phyloP scores from a whole-genome alignment of 2,113 vertebrate genomes.

The Nettapus auritus region DNA sequence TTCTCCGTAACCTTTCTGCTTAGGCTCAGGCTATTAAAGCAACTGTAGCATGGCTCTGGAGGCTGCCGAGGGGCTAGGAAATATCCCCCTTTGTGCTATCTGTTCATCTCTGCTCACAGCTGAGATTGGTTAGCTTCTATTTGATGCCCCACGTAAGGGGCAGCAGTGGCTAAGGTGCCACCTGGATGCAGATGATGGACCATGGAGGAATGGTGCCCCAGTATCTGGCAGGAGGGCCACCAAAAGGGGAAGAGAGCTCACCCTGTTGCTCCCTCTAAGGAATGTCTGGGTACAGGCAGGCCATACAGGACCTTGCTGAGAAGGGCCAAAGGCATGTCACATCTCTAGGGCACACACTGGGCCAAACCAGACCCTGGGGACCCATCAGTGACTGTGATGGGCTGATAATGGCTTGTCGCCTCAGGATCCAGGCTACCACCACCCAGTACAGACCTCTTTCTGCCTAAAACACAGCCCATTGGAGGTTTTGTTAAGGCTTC shows the following conservation, averaged over 20 bases:
- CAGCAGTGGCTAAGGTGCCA: not conserved
- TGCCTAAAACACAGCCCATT: not conserved
- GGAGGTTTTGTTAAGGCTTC: not conserved
- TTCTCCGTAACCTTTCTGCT: not conserved
- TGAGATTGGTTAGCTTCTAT: not conserved
- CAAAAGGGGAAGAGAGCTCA: not conserved
- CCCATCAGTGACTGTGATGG: not conserved
- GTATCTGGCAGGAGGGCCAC: not conserved
- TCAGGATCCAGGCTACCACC: not conserved
- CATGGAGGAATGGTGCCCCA: not conserved
- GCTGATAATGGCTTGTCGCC: too few relatives aligned
- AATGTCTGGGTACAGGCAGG: not conserved
- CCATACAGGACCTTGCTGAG: not conserved
- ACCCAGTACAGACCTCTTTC: not conserved
- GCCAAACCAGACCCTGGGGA: not conserved
- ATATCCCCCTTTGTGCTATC: not conserved
- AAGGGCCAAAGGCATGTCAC: not conserved
- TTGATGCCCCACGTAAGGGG: not conserved
- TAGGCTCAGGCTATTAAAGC: not conserved
- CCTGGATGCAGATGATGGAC: not conserved
- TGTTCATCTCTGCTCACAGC: not conserved
- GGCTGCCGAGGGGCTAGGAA: not conserved
- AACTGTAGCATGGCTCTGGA: not conserved
- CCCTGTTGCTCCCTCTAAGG: not conserved
- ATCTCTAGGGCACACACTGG: not conserved